Evolutionary conservation across 2,797 vertebrate species (phyloP), one percentile per base, ranked within the genome.

Genomic region (Karalla daura): DNA sequence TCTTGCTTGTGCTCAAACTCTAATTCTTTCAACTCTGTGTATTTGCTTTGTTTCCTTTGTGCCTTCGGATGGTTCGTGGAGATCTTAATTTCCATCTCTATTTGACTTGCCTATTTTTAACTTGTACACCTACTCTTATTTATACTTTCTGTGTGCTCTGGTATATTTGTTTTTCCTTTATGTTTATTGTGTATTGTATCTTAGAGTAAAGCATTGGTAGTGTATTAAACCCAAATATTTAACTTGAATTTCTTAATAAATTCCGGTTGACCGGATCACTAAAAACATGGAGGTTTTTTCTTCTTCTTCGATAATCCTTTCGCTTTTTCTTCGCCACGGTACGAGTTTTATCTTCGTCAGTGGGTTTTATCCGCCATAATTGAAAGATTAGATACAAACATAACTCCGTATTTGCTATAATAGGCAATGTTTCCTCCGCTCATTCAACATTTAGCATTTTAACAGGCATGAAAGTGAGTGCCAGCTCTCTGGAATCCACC

Each of bases 21-120:
- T 35, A 10, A 55, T 46, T 76, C 51, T 65, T 63, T 66, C 50
- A 72, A 49, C 63, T 47, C 39, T 46, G 21, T 64, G 20, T 65
- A 53, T 70, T 76, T 71, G 15, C 67, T 52, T 50, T 52, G 18
- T 69, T 68, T 71, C 65, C 30, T 65, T 73, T 62, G 9, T 58
- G 60, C 43, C 59, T 64, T 54, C 53, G 72, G 40, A 68, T 74
- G 40, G 17, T 24, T 51, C 20, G 37, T 62, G 14, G 41, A 52
- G 46, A 37, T 76, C 30, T 76, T n/a, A 51, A 43, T 75, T 83
- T 81, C 45, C 63, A 70, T 56, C 59, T 74, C 36, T 61, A 14
- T 56, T 47, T 49, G 18, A 43, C 18, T 71, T 33, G 33, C 47
- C 40, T 79, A 47, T 77, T 65, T 76, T 63, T 55, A 60, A 70